Evolutionary conservation across 2,113 vertebrate genomes (phyloP).

Genomic region (Excalfactoria chinensis): DNA sequence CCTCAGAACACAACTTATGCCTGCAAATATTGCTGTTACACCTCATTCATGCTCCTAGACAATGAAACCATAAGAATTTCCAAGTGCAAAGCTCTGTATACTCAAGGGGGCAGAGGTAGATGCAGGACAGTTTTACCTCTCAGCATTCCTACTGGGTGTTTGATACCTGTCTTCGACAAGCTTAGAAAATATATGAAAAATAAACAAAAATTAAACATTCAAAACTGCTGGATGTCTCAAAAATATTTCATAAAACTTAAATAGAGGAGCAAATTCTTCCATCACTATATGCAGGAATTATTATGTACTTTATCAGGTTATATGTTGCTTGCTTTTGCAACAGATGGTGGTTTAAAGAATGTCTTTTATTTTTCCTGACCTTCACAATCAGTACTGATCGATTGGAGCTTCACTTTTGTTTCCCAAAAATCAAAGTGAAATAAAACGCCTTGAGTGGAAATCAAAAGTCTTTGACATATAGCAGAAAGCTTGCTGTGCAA

Average conservation of each 20-base stretch:
- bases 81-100: neutral
- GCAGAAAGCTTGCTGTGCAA: conserved; percentile 81
- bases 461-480: conserved; percentile 92
- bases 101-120: neutral
- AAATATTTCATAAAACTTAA: neutral
- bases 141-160: neutral
- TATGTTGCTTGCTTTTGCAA: conserved; percentile 65
- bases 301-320: conserved; percentile 66
- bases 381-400: conserved; percentile 88
- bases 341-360: conserved; percentile 73
- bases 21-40: neutral
- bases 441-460: conserved; percentile 94
- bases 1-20: neutral
- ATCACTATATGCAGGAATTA: conserved; percentile 33
- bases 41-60: neutral
- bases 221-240: neutral
- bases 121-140: neutral
- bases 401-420: conserved; percentile 91
- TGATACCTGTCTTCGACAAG: neutral
- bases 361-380: conserved; percentile 83
- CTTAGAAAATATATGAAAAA: neutral
- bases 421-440: conserved; percentile 95
- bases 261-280: neutral
- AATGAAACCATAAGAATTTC: conserved; percentile 41
- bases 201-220: neutral